Conservation (phyloP, 2,888 invertebrate species). For the Hypsopygia costalis region DNA sequence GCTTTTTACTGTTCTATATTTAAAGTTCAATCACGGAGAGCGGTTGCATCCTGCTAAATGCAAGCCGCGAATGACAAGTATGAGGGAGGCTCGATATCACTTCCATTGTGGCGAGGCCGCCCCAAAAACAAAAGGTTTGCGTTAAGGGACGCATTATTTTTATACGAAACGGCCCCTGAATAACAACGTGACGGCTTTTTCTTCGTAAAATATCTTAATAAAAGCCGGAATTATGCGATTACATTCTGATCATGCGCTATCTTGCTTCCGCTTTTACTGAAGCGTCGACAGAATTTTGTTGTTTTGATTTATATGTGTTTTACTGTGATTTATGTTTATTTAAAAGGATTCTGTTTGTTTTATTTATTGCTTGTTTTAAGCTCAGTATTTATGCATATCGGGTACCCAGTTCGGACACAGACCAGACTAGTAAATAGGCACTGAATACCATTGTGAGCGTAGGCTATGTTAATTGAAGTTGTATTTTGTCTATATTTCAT, state of each 20-base stretch:
- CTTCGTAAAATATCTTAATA: conserved; percentile 74
- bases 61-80: conserved; percentile 70
- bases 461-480: conserved; percentile 5
- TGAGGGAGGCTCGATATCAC: conserved; percentile 58
- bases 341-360: conserved; percentile 50
- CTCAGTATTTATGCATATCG: not conserved
- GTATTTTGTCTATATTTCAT: conserved; percentile 6
- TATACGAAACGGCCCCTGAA: conserved; percentile 68
- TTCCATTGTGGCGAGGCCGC: conserved; percentile 56
- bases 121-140: conserved; percentile 68
- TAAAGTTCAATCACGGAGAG: conserved; percentile 65
- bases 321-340: conserved; percentile 57
- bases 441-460: too few relatives aligned
- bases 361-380: conserved; percentile 33
- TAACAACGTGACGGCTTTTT: conserved; percentile 62
- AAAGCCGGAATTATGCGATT: conserved; percentile 62
- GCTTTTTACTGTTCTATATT: conserved; percentile 38
- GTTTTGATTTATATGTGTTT: conserved; percentile 57
- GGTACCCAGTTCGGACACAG: too few relatives aligned
- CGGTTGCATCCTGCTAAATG: conserved; percentile 72
- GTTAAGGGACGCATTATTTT: conserved; percentile 73
- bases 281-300: conserved; percentile 49
- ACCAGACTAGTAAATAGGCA: too few relatives aligned
- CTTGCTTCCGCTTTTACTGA: conserved; percentile 59
- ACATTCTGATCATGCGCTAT: conserved; percentile 68